Evolutionary conservation across 2,888 invertebrate species (phyloP).

Genomic region (Ophioninae sp.): DNA sequence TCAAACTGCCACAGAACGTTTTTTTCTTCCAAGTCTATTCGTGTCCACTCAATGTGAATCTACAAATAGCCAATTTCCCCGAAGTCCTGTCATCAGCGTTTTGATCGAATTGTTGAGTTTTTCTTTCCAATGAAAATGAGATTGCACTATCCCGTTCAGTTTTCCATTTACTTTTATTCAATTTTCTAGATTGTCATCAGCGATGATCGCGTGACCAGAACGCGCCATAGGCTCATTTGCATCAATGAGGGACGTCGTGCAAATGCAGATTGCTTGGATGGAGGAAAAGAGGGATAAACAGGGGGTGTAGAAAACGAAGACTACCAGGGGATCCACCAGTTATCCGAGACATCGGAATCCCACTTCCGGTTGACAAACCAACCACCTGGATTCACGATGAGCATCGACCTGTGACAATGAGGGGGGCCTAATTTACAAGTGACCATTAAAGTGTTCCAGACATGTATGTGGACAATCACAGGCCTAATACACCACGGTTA

Average conservation of each 20-base stretch:
- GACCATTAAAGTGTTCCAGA: conserved; percentile 46
- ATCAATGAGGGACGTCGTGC: conserved; percentile 61
- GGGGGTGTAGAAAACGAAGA: conserved; percentile 39
- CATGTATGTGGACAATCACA: neutral
- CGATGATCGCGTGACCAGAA: conserved; percentile 43
- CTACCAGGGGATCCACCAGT: conserved; percentile 13
- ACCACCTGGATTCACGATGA: conserved; percentile 72
- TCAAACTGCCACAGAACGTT: conserved; percentile 42
- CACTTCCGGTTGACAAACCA: conserved; percentile 73
- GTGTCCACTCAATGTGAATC: neutral
- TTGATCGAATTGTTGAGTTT: conserved; percentile 6
- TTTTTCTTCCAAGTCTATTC: neutral
- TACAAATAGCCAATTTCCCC: conserved; percentile 28
- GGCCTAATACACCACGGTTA: neutral
- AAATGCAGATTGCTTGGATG: conserved; percentile 20
- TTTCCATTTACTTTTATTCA: conserved; percentile 26
- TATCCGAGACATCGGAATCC: conserved; percentile 73
- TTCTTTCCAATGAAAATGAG: conserved; percentile 56
- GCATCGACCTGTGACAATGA: conserved; percentile 61
- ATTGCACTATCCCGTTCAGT: conserved; percentile 26
- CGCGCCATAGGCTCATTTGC: conserved; percentile 72
- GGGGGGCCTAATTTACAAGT: conserved; percentile 57
- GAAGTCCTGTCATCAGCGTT: neutral
- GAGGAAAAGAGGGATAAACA: conserved; percentile 9
- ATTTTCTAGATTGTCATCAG: conserved; percentile 37